These are phyloP conservation scores for Drosophila bipectinata DNA, from an alignment of 1,140 invertebrate genomes.

Conservation along the genomic window DNA sequence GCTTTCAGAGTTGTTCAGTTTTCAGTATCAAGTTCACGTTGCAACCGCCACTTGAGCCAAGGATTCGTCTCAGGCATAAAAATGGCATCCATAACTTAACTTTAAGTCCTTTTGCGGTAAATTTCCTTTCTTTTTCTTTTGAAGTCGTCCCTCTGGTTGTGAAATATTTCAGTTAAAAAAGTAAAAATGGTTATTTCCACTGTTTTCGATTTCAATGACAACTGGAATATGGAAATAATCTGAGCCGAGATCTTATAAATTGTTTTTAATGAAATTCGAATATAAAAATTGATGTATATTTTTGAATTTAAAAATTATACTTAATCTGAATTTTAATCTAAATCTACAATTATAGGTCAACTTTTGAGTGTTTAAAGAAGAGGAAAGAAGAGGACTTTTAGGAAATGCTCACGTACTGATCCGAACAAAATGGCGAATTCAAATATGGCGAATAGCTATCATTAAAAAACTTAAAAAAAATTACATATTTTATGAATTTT, in stretches of 20 bases:
- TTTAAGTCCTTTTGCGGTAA: conserved; percentile 9
- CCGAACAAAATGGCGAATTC: not conserved
- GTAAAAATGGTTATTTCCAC: not conserved
- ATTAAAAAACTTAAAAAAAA: not conserved
- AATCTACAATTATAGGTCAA: too few relatives aligned
- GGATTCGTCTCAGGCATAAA: conserved; percentile 33
- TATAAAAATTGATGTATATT: too few relatives aligned
- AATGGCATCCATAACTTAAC: conserved; percentile 9
- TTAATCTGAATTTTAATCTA: too few relatives aligned
- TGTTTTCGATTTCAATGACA: too few relatives aligned
- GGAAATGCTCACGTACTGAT: too few relatives aligned
- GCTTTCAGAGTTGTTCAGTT: conserved; percentile 39
- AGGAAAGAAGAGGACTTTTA: too few relatives aligned
- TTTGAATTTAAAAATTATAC: too few relatives aligned
- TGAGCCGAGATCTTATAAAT: too few relatives aligned
- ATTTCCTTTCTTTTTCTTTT: not conserved
- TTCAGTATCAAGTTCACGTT: conserved; percentile 69
- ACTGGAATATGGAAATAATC: too few relatives aligned
- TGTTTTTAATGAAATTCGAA: too few relatives aligned
- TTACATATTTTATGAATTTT: too few relatives aligned
- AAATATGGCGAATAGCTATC: not conserved
- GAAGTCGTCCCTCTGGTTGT: not conserved
- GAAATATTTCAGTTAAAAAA: not conserved
- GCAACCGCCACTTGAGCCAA: conserved; percentile 49
- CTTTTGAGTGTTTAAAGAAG: too few relatives aligned